Evolutionary conservation across 2,888 invertebrate species (phyloP), one percentile per base, ranked within the genome.

Genomic region (Acholoe squamosa): DNA sequence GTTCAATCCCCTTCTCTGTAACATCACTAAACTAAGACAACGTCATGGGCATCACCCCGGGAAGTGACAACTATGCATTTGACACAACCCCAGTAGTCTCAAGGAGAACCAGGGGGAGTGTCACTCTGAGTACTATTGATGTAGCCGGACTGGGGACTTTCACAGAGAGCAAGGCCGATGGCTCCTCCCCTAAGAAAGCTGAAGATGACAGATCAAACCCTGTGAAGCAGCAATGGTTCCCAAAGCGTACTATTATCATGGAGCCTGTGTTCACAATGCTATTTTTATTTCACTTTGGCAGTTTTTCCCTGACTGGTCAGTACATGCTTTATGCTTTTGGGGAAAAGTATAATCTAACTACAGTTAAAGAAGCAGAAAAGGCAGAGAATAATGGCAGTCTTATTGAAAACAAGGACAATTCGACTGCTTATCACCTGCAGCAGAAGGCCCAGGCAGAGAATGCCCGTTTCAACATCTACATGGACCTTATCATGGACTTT

Each of bases 311-410:
- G n/a, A 84, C 22, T 43, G 51, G 84, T 14, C 84, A 84, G 51
- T 84, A 84, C 25, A 84, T 84, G 43, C 33, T 25, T 5, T 51
- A 84, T 22, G 84, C 51, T 34, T 51, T 84, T 25, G 84, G 84
- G 34, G 84, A 84, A n/a, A 84, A 84, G 25, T 84, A 84, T 43
- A 84, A 84, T 25, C 51, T 84, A 5, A 84, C 33, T 25, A 43
- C 43, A 14, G 43, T 84, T 16, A 16, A 7, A 22, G 43, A 16
- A 1, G 84, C 84, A 10, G 84, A 84, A 25, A 51, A 19, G 5
- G 84, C 22, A 19, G n/a, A 5, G 51, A 43, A 16, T 0, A 84
- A 84, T 25, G 84, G 19, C n/a, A 28, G 51, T 19, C 3, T 43
- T 3, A 10, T 3, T 43, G 43, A 22, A 3, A 25, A 5, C 0